phyloP scores from a whole-genome alignment of 2,797 vertebrate species.

The Sebastolobus alascanus region DNA sequence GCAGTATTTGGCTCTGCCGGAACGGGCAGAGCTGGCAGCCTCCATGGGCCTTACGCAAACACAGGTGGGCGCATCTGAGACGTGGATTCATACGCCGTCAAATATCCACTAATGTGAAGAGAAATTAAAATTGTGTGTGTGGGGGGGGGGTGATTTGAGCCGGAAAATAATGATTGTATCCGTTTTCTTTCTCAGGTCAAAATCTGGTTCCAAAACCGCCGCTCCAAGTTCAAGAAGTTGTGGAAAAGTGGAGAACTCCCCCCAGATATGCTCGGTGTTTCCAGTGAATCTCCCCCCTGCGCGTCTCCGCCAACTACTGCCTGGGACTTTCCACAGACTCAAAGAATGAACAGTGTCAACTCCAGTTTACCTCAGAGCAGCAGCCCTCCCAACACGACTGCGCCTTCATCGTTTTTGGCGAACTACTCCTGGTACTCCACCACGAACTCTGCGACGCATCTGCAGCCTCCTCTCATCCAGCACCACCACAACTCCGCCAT shows the following conservation, averaged over 20 bases:
- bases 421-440: slow-evolving; percentile 96
- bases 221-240: slow-evolving; percentile 98
- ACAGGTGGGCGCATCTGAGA: slow-evolving; percentile 86
- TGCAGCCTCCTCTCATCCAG: slow-evolving; percentile 88
- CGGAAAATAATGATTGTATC: slow-evolving; percentile 1
- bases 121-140: background rate
- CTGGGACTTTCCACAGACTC: slow-evolving; percentile 94
- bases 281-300: slow-evolving; percentile 90
- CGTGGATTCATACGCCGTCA: slow-evolving; percentile 6
- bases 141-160: background rate
- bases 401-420: slow-evolving; percentile 92
- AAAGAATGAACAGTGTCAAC: slow-evolving; percentile 85
- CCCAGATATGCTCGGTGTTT: slow-evolving; percentile 86
- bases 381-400: slow-evolving; percentile 87
- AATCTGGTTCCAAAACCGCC: slow-evolving; percentile 99
- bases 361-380: slow-evolving; percentile 87
- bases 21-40: slow-evolving; percentile 96
- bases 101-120: slow-evolving; percentile 1
- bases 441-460: slow-evolving; percentile 87
- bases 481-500: slow-evolving; percentile 89
- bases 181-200: slow-evolving; percentile 87
- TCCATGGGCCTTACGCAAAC: slow-evolving; percentile 97
- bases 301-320: slow-evolving; percentile 87
- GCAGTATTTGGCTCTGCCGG: slow-evolving; percentile 96
- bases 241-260: slow-evolving; percentile 97